A percentile compares a stretch with the other conserved stretches of the same genome.
These are phyloP conservation scores for Stegophylla sp. DNA, from an alignment of 2,888 invertebrate species.

Conservation along the genomic window DNA sequence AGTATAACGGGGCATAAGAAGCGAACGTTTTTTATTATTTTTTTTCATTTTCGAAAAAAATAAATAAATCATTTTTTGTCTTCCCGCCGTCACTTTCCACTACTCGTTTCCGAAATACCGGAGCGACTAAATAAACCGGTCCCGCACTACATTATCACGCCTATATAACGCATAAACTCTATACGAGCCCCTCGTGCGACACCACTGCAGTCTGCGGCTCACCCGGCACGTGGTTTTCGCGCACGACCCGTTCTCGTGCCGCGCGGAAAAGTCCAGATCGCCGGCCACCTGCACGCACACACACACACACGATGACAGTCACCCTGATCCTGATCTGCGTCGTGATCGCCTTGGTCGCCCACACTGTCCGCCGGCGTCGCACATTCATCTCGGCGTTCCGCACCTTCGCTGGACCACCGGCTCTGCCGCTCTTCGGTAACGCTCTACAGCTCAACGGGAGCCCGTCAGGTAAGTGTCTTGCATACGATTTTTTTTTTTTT, in stretches of 20 bases:
- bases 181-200: too few relatives aligned
- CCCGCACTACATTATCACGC: background rate
- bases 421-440: slow-evolving; percentile 65
- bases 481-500: too few relatives aligned
- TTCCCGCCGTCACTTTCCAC: background rate
- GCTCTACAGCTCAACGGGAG: slow-evolving; percentile 64
- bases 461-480: slow-evolving; percentile 64
- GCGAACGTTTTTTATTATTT: too few relatives aligned
- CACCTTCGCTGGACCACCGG: slow-evolving; percentile 63
- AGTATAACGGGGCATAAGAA: too few relatives aligned
- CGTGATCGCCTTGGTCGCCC: slow-evolving; percentile 1
- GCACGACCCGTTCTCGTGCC: too few relatives aligned
- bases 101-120: background rate
- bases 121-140: background rate
- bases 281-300: too few relatives aligned
- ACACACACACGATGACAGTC: background rate
- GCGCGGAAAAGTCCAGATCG: too few relatives aligned
- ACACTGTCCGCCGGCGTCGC: background rate
- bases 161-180: too few relatives aligned
- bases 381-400: slow-evolving; percentile 46
- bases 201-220: too few relatives aligned
- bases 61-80: background rate
- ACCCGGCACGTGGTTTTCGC: too few relatives aligned
- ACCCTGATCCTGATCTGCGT: slow-evolving; percentile 37
- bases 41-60: background rate